phyloP scores from a whole-genome alignment of 2,888 invertebrate species.

The Thyatira batis region DNA sequence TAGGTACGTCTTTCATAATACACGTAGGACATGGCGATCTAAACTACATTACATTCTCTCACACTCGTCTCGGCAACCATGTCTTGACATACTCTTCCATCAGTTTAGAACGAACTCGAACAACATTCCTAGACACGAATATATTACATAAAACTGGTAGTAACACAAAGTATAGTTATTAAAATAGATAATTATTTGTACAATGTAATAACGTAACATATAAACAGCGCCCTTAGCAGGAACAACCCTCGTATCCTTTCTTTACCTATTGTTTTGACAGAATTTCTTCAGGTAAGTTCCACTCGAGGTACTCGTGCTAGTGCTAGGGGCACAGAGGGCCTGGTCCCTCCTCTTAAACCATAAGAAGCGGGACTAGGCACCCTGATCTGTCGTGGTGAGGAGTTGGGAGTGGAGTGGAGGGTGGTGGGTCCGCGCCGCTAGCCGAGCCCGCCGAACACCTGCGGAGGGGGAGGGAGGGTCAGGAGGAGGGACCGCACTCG shows the following conservation, averaged over 20 bases:
- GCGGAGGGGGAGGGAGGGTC: slow-evolving; percentile 26
- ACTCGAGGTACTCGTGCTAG: too few relatives aligned
- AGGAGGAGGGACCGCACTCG: too few relatives aligned
- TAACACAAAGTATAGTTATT: slow-evolving; percentile 40
- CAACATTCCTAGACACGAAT: slow-evolving; percentile 32
- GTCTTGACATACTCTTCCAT: not conserved
- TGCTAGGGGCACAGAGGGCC: too few relatives aligned
- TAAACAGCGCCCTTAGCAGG: too few relatives aligned
- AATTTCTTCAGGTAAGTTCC: too few relatives aligned
- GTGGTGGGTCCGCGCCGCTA: slow-evolving; percentile 3
- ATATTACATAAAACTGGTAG: slow-evolving; percentile 29
- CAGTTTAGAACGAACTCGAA: slow-evolving; percentile 14
- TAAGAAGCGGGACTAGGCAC: too few relatives aligned
- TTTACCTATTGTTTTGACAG: too few relatives aligned
- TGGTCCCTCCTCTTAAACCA: too few relatives aligned
- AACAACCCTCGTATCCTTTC: too few relatives aligned
- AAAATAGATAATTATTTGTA: slow-evolving; percentile 46
- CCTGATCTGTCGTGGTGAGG: slow-evolving; percentile 4
- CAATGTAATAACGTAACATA: slow-evolving; percentile 38
- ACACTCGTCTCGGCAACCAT: not conserved
- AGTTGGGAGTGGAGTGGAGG: slow-evolving; percentile 7
- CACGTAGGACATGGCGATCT: not conserved
- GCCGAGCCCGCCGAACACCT: slow-evolving; percentile 36
- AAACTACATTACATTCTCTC: not conserved
- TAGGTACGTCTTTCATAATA: not conserved